These are phyloP conservation scores for Pampusana beccarii DNA, from an alignment of 2,113 vertebrate genomes.

Conservation along the genomic window DNA sequence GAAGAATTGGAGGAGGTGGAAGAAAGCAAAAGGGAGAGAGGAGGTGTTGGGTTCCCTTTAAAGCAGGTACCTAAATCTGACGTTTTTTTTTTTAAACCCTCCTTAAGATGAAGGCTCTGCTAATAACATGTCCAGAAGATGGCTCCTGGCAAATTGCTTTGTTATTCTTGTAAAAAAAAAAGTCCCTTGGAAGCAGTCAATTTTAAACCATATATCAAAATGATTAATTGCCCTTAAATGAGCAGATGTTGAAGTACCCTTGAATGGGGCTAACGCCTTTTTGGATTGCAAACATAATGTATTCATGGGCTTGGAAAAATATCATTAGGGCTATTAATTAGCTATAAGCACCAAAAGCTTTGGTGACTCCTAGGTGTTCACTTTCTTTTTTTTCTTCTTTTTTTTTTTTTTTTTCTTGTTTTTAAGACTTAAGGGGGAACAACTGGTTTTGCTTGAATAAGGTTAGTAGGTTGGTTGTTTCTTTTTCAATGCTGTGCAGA, in stretches of 20 bases:
- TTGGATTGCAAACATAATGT: slow-evolving; percentile 83
- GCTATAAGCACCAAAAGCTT: slow-evolving; percentile 78
- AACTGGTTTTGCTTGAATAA: slow-evolving; percentile 35
- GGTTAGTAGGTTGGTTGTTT: not conserved
- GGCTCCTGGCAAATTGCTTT: slow-evolving; percentile 98
- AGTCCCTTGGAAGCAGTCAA: slow-evolving; percentile 94
- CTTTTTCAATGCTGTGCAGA: not conserved
- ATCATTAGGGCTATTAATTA: slow-evolving; percentile 92
- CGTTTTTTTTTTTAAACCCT: slow-evolving; percentile 67
- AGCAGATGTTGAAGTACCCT: slow-evolving; percentile 96
- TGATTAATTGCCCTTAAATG: slow-evolving; percentile 98
- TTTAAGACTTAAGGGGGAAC: slow-evolving; percentile 46
- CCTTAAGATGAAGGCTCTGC: slow-evolving; percentile 87
- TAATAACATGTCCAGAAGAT: slow-evolving; percentile 94
- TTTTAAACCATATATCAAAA: slow-evolving; percentile 98
- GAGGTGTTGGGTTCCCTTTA: slow-evolving; percentile 73
- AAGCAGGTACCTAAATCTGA: slow-evolving; percentile 75
- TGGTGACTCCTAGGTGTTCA: slow-evolving; percentile 67
- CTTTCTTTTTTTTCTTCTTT: not conserved
- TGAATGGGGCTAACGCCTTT: slow-evolving; percentile 81
- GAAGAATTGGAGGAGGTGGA: slow-evolving; percentile 68
- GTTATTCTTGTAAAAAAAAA: slow-evolving; percentile 94
- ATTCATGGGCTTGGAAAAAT: slow-evolving; percentile 87
- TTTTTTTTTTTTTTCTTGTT: not conserved
- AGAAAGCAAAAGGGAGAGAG: slow-evolving; percentile 12